Percentiles rank a stretch among this genome's conserved stretches.
Evolutionary conservation across 2,113 vertebrate genomes (phyloP).

Genomic region (Caranx ignobilis): DNA sequence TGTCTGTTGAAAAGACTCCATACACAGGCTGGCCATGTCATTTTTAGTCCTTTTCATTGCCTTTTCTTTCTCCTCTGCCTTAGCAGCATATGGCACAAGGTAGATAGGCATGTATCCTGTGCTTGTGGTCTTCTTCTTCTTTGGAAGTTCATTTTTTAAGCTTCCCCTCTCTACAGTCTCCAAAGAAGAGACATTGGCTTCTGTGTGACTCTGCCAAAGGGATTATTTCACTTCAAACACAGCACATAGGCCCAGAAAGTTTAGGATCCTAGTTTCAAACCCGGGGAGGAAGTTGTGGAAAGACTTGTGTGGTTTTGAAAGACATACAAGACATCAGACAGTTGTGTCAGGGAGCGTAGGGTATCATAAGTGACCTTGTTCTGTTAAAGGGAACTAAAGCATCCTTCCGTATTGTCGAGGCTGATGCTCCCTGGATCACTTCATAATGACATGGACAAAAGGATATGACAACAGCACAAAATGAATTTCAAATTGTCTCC

Average conservation of each 20-base stretch:
- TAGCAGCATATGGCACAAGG: constrained; percentile 59
- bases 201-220: constrained; percentile 65
- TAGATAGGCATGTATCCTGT: constrained; percentile 63
- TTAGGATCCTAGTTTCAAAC: constrained; percentile 65
- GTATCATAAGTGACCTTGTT: constrained; percentile 70
- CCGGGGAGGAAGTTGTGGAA: constrained; percentile 55
- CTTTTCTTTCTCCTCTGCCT: constrained; percentile 31
- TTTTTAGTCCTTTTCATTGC: constrained; percentile 30
- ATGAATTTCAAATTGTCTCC: constrained; percentile 75
- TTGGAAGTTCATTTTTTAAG: constrained; percentile 63
- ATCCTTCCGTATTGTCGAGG: constrained; percentile 60
- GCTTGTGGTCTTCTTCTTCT: constrained; percentile 55
- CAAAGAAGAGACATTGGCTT: constrained; percentile 60
- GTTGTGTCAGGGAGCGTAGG: constrained; percentile 55
- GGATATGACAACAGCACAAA: constrained; percentile 75
- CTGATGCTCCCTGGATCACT: constrained; percentile 76
- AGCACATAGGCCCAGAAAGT: constrained; percentile 55
- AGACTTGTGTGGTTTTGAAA: constrained; percentile 52
- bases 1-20: constrained; percentile 14
- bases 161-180: constrained; percentile 38
- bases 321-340: constrained; percentile 51
- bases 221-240: constrained; percentile 71
- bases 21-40: constrained; percentile 21
- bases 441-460: constrained; percentile 75
- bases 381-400: constrained; percentile 58